Evolutionary conservation across 1,140 invertebrate species (phyloP), one percentile per base, ranked within the genome.

Genomic region (Conopomorpha cramerella): DNA sequence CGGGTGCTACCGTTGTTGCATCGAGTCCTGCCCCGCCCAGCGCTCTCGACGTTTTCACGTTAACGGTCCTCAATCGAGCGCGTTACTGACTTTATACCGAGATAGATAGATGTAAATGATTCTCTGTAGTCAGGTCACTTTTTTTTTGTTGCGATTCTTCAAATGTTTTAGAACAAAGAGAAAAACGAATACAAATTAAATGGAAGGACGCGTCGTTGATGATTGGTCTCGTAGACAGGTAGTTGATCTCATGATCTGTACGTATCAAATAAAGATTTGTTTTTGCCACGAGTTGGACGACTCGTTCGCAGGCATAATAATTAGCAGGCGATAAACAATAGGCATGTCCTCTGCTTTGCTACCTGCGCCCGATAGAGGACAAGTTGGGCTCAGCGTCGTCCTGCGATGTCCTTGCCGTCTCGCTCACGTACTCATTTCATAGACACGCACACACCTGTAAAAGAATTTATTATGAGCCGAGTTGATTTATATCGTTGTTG

Each of bases 61-160:
- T 74, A 74, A 74, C 70, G 70, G 70, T 74, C 61, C 66, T 68
- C 62, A 72, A 74, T 74, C 65, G 67, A 72, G 70, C 67, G 70
- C 65, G 58, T 61, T 65, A 65, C 60, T 64, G 61, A n/a, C n/a
- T n/a, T n/a, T n/a, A n/a, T n/a, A n/a, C n/a, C 55, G 55, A 64
- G 46, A 52, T 43, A 43, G 58, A 56, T 61, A 57, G 61, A 54
- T 56, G 55, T 43, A 55, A n/a, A n/a, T n/a, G n/a, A 46, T 49
- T 30, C 30, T 28, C 14, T 32, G 50, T 47, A 50, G 41, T 53
- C 51, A 50, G 49, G 51, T 50, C 45, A 46, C 46, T 50, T 35
- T 40, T 38, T n/a, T n/a, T n/a, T n/a, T n/a, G n/a, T n/a, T n/a
- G n/a, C n/a, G n/a, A n/a, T n/a, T n/a, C n/a, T n/a, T n/a, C n/a